phyloP scores from a whole-genome alignment of 2,113 vertebrate species.

The Chaetura pelagica region DNA sequence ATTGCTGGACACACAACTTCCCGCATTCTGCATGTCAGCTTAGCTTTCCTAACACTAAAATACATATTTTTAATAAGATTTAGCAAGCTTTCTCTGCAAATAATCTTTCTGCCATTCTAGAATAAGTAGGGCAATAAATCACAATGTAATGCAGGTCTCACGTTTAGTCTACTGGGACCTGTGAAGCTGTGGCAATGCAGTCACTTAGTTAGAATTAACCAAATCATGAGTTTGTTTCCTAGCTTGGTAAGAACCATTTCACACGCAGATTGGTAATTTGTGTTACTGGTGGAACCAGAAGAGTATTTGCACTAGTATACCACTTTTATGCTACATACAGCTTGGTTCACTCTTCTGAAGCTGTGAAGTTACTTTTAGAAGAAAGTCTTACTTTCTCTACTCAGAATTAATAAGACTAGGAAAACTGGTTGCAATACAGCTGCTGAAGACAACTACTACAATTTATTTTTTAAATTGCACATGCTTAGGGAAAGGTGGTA shows the following conservation, averaged over 20 bases:
- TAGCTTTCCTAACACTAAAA: neutral
- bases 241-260: neutral
- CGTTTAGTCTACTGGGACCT: constrained; percentile 13
- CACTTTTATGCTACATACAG: neutral
- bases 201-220: constrained; percentile 3
- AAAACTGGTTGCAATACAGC: neutral
- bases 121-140: constrained; percentile 31
- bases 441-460: neutral
- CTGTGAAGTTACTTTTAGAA: neutral
- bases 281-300: neutral
- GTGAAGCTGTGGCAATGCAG: neutral
- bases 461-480: neutral
- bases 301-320: neutral
- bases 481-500: neutral
- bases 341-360: neutral
- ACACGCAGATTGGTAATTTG: neutral
- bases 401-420: neutral
- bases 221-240: neutral
- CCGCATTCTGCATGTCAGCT: neutral
- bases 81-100: constrained; percentile 17
- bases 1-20: neutral
- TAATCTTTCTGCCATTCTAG: neutral
- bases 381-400: neutral
- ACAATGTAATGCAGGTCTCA: neutral
- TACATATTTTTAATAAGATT: neutral